phyloP scores from a whole-genome alignment of 1,140 invertebrate species.

The Drosophila ambigua region DNA sequence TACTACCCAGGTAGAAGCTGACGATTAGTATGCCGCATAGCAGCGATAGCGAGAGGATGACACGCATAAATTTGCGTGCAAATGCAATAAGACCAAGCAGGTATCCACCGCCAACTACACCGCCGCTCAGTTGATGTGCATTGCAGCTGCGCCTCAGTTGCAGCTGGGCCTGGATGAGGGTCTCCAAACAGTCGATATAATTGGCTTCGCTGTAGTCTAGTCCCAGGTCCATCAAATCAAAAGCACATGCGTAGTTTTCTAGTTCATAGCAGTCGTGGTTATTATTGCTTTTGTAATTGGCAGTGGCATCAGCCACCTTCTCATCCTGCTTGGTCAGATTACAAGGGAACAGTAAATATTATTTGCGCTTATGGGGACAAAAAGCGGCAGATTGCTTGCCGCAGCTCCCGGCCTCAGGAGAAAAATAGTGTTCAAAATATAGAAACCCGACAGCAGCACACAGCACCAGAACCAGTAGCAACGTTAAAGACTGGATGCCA shows the following conservation, averaged over 20 bases:
- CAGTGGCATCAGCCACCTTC: conserved; percentile 14
- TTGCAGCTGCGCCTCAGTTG: conserved; percentile 39
- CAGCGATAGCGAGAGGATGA: conserved; percentile 70
- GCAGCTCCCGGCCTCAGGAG: neutral
- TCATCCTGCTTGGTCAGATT: conserved; percentile 73
- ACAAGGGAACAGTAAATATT: conserved; percentile 82
- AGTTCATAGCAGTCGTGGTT: conserved; percentile 17
- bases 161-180: conserved; percentile 49
- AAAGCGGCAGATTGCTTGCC: conserved; percentile 33
- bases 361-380: conserved; percentile 54
- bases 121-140: conserved; percentile 58
- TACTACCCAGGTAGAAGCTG: conserved; percentile 69
- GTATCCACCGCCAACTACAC: conserved; percentile 70
- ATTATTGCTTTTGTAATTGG: conserved; percentile 19
- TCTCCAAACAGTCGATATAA: conserved; percentile 45
- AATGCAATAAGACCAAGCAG: conserved; percentile 77
- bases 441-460: conserved; percentile 37
- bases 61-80: conserved; percentile 75
- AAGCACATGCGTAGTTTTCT: conserved; percentile 42
- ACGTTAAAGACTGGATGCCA: conserved; percentile 33
- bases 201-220: conserved; percentile 36
- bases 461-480: conserved; percentile 33
- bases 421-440: conserved; percentile 23
- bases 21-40: conserved; percentile 70
- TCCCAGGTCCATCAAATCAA: conserved; percentile 42